phyloP scores from a whole-genome alignment of 2,797 vertebrate genomes.

The Oreochromis mossambicus region DNA sequence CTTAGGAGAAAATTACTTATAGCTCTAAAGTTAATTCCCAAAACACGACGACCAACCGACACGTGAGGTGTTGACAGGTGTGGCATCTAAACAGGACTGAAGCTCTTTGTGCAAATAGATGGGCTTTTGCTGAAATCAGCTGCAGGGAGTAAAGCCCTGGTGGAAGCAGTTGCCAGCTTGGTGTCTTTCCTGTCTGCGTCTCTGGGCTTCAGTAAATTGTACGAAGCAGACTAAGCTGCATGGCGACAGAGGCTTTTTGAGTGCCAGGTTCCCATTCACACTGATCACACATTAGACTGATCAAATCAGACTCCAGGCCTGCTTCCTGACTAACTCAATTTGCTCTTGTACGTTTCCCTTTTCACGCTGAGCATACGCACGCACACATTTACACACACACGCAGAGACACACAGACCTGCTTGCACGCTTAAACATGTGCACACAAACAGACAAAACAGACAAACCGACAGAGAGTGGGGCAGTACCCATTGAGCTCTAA shows the following conservation, averaged over 20 bases:
- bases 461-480: conserved; percentile 50
- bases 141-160: not conserved
- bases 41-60: not conserved
- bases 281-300: conserved; percentile 74
- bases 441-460: conserved; percentile 41
- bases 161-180: conserved; percentile 1
- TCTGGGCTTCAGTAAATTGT: conserved; percentile 30
- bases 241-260: conserved; percentile 54
- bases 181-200: conserved; percentile 14
- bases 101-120: not conserved
- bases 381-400: not conserved
- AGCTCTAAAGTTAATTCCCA: not conserved
- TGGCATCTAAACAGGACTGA: not conserved
- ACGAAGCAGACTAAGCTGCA: conserved; percentile 53
- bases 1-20: not conserved
- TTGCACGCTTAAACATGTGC: conserved; percentile 7
- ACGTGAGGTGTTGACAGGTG: not conserved
- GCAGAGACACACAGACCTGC: not conserved
- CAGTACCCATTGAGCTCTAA: conserved; percentile 67
- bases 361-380: conserved; percentile 33
- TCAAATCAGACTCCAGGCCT: conserved; percentile 71
- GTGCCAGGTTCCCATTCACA: conserved; percentile 63
- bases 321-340: conserved; percentile 75
- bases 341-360: conserved; percentile 61
- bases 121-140: not conserved